A percentile compares a stretch with the other conserved stretches of the same genome.
Conservation (phyloP, 2,113 vertebrate species). For the Etheostoma spectabile region DNA sequence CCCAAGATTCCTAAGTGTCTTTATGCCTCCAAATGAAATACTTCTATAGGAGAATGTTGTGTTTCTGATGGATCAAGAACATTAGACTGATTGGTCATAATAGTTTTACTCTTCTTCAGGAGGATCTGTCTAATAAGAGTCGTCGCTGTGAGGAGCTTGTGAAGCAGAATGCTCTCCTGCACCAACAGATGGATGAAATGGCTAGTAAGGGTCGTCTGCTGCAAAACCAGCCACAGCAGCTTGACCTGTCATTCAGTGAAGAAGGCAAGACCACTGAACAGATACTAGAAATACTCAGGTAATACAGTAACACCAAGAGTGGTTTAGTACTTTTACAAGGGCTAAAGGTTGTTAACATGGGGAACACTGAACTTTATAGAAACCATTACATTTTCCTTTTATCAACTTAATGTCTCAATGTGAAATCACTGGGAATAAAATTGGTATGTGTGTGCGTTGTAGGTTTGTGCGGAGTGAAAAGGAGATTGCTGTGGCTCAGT, state of each 20-base stretch:
- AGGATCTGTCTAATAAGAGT: conserved; percentile 85
- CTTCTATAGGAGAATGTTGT: neutral
- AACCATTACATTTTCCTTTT: neutral
- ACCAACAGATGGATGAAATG: conserved; percentile 92
- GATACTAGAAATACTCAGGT: conserved; percentile 93
- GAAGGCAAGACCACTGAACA: conserved; percentile 94
- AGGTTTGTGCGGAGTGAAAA: conserved; percentile 97
- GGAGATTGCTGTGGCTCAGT: conserved; percentile 92
- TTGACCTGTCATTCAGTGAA: conserved; percentile 89
- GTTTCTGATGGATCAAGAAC: neutral
- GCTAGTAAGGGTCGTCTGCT: conserved; percentile 85
- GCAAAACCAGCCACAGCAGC: conserved; percentile 53
- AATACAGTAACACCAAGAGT: neutral
- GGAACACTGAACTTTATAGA: neutral
- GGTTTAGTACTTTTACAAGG: neutral
- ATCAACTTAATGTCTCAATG: neutral
- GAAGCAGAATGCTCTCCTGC: conserved; percentile 91
- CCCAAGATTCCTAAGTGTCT: neutral
- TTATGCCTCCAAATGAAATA: neutral
- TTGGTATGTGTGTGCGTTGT: neutral
- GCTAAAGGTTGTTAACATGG: neutral
- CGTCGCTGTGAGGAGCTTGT: conserved; percentile 88
- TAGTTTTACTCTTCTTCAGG: conserved; percentile 74
- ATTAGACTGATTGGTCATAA: neutral
- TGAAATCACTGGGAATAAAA: neutral